Evolutionary conservation across 2,797 vertebrate species (phyloP).

Genomic region (Eidolon dupreanum): DNA sequence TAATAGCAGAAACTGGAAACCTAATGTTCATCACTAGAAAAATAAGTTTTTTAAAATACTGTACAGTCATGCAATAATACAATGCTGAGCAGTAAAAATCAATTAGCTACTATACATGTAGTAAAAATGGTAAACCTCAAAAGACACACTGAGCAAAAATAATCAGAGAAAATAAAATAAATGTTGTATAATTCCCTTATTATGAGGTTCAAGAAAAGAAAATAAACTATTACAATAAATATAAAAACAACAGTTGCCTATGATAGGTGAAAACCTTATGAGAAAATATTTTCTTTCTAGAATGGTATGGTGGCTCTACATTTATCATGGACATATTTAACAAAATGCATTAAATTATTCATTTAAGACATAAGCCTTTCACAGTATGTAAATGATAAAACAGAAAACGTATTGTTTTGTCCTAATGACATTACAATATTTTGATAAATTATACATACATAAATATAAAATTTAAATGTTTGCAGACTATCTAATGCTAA

Average conservation of each 20-base stretch:
- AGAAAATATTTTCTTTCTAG: neutral
- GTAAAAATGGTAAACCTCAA: neutral
- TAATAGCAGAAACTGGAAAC: neutral
- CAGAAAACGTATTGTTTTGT: neutral
- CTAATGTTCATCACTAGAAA: neutral
- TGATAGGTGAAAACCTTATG: neutral
- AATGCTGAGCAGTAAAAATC: neutral
- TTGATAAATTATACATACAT: neutral
- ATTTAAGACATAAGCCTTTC: neutral
- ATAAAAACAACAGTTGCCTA: neutral
- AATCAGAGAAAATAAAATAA: neutral
- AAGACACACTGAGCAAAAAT: neutral
- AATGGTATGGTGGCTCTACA: neutral
- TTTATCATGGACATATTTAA: neutral
- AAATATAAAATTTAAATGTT: neutral
- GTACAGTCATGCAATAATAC: neutral
- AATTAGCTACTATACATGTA: neutral
- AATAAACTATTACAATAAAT: neutral
- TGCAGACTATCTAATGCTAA: neutral
- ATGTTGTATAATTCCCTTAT: neutral
- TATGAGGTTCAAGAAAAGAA: neutral
- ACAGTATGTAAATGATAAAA: neutral
- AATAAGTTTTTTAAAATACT: neutral
- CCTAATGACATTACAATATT: neutral
- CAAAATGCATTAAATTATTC: neutral